Conservation (phyloP, 2,113 vertebrate species). For the Prunella himalayana region DNA sequence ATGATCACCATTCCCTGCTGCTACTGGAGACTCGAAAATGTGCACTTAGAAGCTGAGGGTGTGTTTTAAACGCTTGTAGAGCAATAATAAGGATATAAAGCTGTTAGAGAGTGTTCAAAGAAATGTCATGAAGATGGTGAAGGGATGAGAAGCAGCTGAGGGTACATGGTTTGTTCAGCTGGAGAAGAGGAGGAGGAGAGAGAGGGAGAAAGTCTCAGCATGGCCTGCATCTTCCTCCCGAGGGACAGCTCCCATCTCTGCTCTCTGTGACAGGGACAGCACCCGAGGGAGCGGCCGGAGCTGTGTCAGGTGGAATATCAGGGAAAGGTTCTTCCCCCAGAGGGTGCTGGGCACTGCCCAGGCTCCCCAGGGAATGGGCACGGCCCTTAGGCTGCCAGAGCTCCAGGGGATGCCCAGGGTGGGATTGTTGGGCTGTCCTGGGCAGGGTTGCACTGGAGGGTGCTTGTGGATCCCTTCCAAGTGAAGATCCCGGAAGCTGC, state of each 20-base stretch:
- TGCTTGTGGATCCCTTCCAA: background rate
- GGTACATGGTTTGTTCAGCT: background rate
- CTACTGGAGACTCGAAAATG: background rate
- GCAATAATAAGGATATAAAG: background rate
- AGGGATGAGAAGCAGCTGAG: background rate
- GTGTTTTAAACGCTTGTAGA: background rate
- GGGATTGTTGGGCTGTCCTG: background rate
- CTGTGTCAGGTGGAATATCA: background rate
- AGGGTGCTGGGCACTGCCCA: background rate
- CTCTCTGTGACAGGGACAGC: background rate
- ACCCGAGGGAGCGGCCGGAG: background rate
- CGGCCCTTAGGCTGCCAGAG: background rate
- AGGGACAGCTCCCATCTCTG: background rate
- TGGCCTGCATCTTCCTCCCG: background rate
- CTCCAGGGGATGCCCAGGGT: fast-evolving
- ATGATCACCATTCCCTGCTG: background rate
- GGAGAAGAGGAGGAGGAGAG: background rate
- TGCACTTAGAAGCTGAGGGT: background rate
- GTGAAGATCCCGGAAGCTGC: background rate
- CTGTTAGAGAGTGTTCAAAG: background rate
- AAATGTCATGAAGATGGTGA: background rate
- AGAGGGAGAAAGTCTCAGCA: background rate
- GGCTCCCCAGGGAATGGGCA: background rate
- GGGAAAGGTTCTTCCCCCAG: background rate
- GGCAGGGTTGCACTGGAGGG: background rate